These are phyloP conservation scores for Hecatera dysodea DNA, from an alignment of 2,888 invertebrate genomes.

Conservation along the genomic window DNA sequence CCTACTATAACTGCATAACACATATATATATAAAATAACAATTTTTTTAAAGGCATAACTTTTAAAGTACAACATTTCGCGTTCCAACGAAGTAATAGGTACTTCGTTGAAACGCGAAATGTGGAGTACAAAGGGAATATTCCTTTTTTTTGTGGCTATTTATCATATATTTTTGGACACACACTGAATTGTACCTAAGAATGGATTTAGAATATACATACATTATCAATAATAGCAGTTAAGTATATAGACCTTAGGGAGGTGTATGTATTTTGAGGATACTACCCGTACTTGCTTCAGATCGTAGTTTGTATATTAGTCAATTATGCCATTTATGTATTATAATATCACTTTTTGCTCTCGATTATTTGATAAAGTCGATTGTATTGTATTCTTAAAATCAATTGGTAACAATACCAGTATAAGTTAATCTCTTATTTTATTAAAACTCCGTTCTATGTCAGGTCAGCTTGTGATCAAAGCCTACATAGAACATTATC, in stretches of 20 bases:
- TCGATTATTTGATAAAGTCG: constrained; percentile 4
- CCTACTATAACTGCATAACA: too few species aligned
- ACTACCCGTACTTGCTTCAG: background rate
- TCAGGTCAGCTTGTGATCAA: background rate
- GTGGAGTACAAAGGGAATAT: too few species aligned
- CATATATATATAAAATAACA: too few species aligned
- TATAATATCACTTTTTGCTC: background rate
- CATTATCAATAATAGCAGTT: constrained; percentile 6
- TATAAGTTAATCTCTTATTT: background rate
- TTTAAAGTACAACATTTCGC: background rate
- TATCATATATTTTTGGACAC: background rate
- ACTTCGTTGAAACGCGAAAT: too few species aligned
- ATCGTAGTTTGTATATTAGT: constrained; percentile 26
- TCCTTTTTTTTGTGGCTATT: constrained; percentile 24
- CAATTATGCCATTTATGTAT: constrained; percentile 37
- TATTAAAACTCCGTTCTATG: too few species aligned
- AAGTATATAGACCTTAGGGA: background rate
- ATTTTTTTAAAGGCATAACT: background rate
- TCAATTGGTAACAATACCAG: constrained; percentile 1
- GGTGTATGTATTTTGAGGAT: background rate
- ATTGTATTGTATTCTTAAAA: constrained; percentile 25
- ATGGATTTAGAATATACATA: constrained; percentile 2
- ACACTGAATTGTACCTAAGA: background rate
- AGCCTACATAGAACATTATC: constrained; percentile 8
- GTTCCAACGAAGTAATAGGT: constrained; percentile 17